These are phyloP conservation scores for Pachyrhynchus sulphureomaculatus DNA, from an alignment of 1,140 invertebrate genomes.

Conservation along the genomic window DNA sequence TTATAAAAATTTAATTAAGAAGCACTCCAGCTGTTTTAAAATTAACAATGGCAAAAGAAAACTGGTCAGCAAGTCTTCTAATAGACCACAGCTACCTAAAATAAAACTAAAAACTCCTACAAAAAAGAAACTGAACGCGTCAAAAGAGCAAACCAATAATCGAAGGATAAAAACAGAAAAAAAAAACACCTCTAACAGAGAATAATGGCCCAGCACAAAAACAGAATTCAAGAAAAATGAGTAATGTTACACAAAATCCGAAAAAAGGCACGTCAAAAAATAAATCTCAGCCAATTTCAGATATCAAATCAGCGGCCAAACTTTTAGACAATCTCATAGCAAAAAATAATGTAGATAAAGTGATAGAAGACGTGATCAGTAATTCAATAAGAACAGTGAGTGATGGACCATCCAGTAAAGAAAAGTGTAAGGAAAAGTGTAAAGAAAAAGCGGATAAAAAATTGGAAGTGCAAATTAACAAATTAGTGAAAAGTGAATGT, in stretches of 20 bases:
- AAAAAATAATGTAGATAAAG: slow-evolving; percentile 59
- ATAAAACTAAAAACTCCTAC: slow-evolving; percentile 31
- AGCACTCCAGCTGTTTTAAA: slow-evolving; percentile 47
- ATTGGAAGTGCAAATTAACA: slow-evolving; percentile 5
- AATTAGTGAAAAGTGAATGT: slow-evolving; percentile 47
- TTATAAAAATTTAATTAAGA: slow-evolving; percentile 53
- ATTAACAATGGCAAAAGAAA: slow-evolving; percentile 52
- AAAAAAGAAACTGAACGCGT: slow-evolving; percentile 48
- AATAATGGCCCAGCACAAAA: slow-evolving; percentile 23
- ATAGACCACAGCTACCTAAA: slow-evolving; percentile 27
- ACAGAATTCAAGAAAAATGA: slow-evolving; percentile 9
- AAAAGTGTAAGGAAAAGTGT: slow-evolving; percentile 24
- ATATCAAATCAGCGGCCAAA: slow-evolving; percentile 54
- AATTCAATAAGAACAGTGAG: slow-evolving; percentile 30
- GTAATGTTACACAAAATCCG: slow-evolving; percentile 30
- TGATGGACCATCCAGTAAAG: background rate
- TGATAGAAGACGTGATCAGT: slow-evolving; percentile 52
- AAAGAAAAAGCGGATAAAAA: slow-evolving; percentile 21
- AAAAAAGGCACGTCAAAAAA: slow-evolving; percentile 41
- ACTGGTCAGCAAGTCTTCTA: slow-evolving; percentile 44
- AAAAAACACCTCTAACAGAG: slow-evolving; percentile 20
- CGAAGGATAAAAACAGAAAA: slow-evolving; percentile 33
- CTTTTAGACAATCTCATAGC: slow-evolving; percentile 57
- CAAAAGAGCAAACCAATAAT: slow-evolving; percentile 48
- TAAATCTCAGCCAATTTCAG: slow-evolving; percentile 50